These are phyloP conservation scores for Xyliphius kryptos DNA, from an alignment of 2,113 vertebrate genomes.

Conservation along the genomic window DNA sequence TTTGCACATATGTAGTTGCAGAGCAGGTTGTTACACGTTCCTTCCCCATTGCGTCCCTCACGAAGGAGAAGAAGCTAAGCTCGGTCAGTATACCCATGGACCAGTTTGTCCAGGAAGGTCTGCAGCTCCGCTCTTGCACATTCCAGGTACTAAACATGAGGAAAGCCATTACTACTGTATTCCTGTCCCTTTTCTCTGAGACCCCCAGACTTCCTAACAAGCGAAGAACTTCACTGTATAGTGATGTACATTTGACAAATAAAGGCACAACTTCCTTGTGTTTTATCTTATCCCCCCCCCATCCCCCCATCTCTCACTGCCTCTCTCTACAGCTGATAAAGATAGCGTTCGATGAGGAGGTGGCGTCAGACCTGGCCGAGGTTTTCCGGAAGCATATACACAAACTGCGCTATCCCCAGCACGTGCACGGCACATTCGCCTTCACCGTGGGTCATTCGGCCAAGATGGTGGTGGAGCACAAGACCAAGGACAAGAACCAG, in stretches of 20 bases:
- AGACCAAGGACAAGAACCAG: constrained; percentile 91
- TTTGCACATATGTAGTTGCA: constrained; percentile 64
- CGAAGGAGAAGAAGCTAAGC: constrained; percentile 92
- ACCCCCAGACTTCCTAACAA: too few relatives aligned
- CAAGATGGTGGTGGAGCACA: constrained; percentile 74
- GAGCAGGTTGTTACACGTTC: constrained; percentile 90
- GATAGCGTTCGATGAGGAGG: constrained; percentile 91
- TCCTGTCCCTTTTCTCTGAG: too few relatives aligned
- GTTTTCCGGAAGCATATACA: constrained; percentile 90
- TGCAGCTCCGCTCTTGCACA: constrained; percentile 93
- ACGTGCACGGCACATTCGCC: constrained; percentile 82
- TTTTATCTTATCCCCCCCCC: neutral
- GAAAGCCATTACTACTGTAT: too few relatives aligned
- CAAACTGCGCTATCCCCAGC: constrained; percentile 86
- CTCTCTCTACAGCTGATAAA: constrained; percentile 87
- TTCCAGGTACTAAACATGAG: constrained; percentile 75
- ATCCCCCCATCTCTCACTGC: too few relatives aligned
- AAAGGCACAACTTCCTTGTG: too few relatives aligned
- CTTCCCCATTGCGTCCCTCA: constrained; percentile 91
- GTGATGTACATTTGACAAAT: too few relatives aligned
- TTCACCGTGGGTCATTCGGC: constrained; percentile 75
- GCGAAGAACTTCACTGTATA: too few relatives aligned
- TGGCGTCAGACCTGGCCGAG: constrained; percentile 85
- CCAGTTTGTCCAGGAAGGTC: constrained; percentile 78
- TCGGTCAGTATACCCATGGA: constrained; percentile 64